Evolutionary conservation across 2,888 invertebrate genomes (phyloP).

Genomic region (Phyto melanocephala): DNA sequence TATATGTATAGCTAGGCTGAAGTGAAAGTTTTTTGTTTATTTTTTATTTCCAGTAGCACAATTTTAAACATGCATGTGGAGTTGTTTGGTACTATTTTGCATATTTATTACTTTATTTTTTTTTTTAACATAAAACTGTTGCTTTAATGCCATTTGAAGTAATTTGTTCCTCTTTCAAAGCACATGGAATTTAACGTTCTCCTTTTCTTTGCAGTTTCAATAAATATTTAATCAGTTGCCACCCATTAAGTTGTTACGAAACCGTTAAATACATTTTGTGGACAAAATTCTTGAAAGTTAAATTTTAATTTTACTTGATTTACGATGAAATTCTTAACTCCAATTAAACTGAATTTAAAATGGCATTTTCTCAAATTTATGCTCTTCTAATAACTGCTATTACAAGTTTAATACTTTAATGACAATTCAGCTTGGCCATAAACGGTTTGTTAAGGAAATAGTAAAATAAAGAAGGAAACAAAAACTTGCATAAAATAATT

Average conservation of each 20-base stretch:
- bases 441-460: not conserved
- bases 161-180: not conserved
- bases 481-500: conserved; percentile 21
- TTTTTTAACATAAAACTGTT: not conserved
- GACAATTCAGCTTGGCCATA: conserved; percentile 12
- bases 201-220: not conserved
- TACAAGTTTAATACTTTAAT: conserved; percentile 50
- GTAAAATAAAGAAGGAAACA: too few relatives aligned
- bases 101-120: not conserved
- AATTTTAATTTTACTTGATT: not conserved
- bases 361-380: conserved; percentile 40
- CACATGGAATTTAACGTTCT: not conserved
- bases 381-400: conserved; percentile 44
- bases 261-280: not conserved
- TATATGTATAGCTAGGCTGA: not conserved
- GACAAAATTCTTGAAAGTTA: not conserved
- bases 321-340: conserved; percentile 33
- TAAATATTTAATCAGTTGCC: not conserved
- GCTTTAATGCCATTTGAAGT: not conserved
- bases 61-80: not conserved
- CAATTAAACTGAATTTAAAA: conserved; percentile 7
- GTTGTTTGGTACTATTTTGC: conserved; percentile 7
- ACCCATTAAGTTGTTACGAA: not conserved
- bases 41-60: conserved; percentile 34
- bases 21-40: conserved; percentile 45